Percentiles rank a stretch among this genome's conserved stretches.
Conservation (phyloP, 2,888 invertebrate species). For the Melanostoma scalare region DNA sequence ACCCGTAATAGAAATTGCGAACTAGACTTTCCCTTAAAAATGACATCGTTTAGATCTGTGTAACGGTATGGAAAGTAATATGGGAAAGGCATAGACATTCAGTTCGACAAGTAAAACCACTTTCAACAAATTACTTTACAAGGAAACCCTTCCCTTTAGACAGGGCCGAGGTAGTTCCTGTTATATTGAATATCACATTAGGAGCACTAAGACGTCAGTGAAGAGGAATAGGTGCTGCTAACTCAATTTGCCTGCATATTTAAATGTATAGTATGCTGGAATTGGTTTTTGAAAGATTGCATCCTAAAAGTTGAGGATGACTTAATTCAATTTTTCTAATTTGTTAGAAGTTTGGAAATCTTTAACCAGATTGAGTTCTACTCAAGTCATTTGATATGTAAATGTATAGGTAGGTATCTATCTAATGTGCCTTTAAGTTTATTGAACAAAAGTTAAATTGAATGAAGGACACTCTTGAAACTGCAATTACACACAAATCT, state of each 20-base stretch:
- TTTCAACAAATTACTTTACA: conserved; percentile 68
- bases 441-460: too few relatives aligned
- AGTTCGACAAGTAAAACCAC: conserved; percentile 73
- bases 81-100: conserved; percentile 7
- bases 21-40: conserved; percentile 42
- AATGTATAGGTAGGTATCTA: too few relatives aligned
- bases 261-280: background rate
- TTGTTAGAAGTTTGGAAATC: conserved; percentile 39
- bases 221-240: conserved; percentile 1
- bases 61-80: conserved; percentile 21
- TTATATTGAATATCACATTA: background rate
- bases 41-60: conserved; percentile 15
- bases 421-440: too few relatives aligned
- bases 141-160: conserved; percentile 8
- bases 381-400: background rate
- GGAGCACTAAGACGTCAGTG: background rate
- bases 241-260: conserved; percentile 42
- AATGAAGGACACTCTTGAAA: too few relatives aligned
- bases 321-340: conserved; percentile 35
- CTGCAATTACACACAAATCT: too few relatives aligned
- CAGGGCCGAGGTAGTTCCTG: background rate
- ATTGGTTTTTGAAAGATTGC: conserved; percentile 31
- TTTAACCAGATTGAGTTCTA: conserved; percentile 1
- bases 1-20: conserved; percentile 33
- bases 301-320: conserved; percentile 16